Evolutionary conservation across 92 coral and sea anemone genomes (phyloP), one percentile per base, ranked within the genome.

Genomic region (Muricea muricata): DNA sequence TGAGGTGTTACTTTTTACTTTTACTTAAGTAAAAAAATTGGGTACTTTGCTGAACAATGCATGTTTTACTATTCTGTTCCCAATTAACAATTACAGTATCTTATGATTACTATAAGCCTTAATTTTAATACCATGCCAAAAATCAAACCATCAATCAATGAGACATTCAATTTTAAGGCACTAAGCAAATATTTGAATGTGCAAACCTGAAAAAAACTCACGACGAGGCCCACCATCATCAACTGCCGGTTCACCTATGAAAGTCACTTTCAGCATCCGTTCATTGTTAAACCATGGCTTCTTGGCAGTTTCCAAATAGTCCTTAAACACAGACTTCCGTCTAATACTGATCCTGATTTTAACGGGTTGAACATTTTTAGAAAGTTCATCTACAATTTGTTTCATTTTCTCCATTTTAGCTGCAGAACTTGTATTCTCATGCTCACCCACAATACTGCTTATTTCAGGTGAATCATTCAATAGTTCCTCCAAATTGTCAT

Each of bases 171-270:
- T n/a, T n/a, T n/a, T n/a, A n/a, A n/a, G n/a, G n/a, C n/a, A 37
- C 42, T 4, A 37, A 9, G 9, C 42, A 37, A 37, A 9, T 37
- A n/a, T 37, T 37, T 37, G 42, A 41, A 8, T 17, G 20, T 33
- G 65, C 74, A 81, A 69, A 92, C 93, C 95, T 90, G 95, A 78
- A 31, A 90, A 87, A 74, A 93, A 93, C 82, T 93, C 91, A 37
- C 91, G 75, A 11, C 47, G 70, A 15, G 95, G 92, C 47, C 93
- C 96, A 47, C 96, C 96, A 81, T 87, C 94, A 82, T 89, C 94
- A 3, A 91, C 72, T 11, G 92, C 90, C 14, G 91, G 89, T 78
- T 91, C 91, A 23, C 88, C 94, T 67, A 71, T 34, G 67, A 91
- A 89, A 26, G 85, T 89, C 13, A 92, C 86, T 73, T 92, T 89